These are phyloP conservation scores for Anguilla megastoma DNA, from an alignment of 2,797 vertebrate species.

Conservation along the genomic window DNA sequence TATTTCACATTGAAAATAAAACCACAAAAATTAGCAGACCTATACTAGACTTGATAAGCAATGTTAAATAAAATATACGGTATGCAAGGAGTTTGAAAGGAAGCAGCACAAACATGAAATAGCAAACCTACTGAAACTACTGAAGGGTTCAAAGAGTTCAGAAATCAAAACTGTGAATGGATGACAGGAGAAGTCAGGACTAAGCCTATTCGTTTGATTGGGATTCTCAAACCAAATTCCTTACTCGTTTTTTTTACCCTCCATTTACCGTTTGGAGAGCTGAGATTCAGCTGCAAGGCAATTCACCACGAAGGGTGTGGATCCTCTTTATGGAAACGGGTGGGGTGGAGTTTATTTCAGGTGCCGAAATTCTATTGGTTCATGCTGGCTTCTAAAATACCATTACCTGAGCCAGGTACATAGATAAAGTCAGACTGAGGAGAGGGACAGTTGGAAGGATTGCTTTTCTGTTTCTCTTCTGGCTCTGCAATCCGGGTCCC, in stretches of 20 bases:
- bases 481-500: conserved; percentile 29
- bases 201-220: neutral
- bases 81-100: neutral
- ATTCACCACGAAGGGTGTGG: conserved; percentile 69
- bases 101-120: neutral
- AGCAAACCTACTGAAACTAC: neutral
- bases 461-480: conserved; percentile 38
- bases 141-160: neutral
- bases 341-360: conserved; percentile 63
- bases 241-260: conserved; percentile 17
- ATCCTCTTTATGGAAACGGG: conserved; percentile 47
- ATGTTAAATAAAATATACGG: neutral
- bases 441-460: conserved; percentile 42
- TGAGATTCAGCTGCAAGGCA: conserved; percentile 37
- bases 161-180: neutral
- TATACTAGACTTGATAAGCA: neutral
- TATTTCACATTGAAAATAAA: conserved; percentile 35
- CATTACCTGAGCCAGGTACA: conserved; percentile 73
- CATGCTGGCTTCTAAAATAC: conserved; percentile 68
- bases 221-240: neutral
- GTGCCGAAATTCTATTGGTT: conserved; percentile 73
- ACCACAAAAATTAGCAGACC: neutral
- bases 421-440: conserved; percentile 75
- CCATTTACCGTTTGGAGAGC: conserved; percentile 29
- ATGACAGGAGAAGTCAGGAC: neutral